A percentile compares a stretch with the other conserved stretches of the same genome.
These are phyloP conservation scores for Urosaurus nigricauda DNA, from an alignment of 2,797 vertebrate species.

Conservation along the genomic window DNA sequence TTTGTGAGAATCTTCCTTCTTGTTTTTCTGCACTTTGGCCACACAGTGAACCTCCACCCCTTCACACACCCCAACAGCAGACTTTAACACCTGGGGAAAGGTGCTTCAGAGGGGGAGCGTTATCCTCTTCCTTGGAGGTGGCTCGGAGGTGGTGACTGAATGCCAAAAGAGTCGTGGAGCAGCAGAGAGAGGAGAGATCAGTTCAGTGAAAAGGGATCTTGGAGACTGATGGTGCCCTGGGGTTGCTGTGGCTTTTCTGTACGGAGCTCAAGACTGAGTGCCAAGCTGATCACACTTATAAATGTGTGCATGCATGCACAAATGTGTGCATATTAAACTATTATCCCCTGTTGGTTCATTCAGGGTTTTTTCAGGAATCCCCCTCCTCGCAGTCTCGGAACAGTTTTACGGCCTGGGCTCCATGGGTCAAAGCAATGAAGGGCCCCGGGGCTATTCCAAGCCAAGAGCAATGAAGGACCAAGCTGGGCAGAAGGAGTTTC, in stretches of 20 bases:
- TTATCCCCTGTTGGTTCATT: not conserved
- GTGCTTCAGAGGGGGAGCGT: not conserved
- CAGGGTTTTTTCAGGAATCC: not conserved
- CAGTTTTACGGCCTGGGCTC: not conserved
- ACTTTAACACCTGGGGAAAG: not conserved
- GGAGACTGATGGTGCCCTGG: not conserved
- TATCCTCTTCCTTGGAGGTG: not conserved
- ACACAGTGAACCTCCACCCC: not conserved
- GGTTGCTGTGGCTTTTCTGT: not conserved
- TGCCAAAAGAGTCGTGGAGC: too few species aligned
- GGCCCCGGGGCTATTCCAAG: not conserved
- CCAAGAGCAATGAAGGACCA: not conserved
- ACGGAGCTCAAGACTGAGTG: not conserved
- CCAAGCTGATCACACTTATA: not conserved
- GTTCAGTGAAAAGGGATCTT: too few species aligned
- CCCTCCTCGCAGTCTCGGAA: not conserved
- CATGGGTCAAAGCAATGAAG: too few species aligned
- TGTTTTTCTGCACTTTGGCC: not conserved
- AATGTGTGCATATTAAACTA: not conserved
- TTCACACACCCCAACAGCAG: too few species aligned
- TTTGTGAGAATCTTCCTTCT: not conserved
- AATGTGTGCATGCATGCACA: not conserved
- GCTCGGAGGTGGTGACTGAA: not conserved
- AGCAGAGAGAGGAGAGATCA: not conserved
- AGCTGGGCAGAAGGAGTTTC: too few species aligned